Base-by-base conservation (phyloP, 2,888 invertebrate species). In the Eupithecia dodoneata region DNA sequence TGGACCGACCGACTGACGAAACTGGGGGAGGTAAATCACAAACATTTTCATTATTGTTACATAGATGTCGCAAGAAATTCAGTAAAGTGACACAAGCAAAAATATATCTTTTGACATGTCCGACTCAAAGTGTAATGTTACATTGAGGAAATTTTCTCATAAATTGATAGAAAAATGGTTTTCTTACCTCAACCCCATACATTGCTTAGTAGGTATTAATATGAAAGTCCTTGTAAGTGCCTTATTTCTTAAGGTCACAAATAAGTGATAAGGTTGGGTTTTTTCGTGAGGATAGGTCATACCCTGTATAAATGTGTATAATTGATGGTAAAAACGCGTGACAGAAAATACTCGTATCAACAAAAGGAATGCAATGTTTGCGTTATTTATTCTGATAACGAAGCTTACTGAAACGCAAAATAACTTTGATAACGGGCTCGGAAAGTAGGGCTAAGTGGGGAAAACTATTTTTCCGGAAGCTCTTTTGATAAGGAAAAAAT, bases 241-340 rank as follows among this genome's bases (percentile, higher is more conserved):
- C 55, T 63, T 12, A 63, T 6, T 15, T 66, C 66, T 66, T 66
- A 42, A 66, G 66, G 42, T 15, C 66, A 66, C 30, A 42, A 42
- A 42, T 12, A 66, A 13, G 6, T 66, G 66, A 66, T 66, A 66
- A 66, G 66, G 5, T 66, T 66, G 7, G 15, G 0, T 41, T 42
- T 66, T 66, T 66, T 1, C 66, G 66, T 66, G 66, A 42, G 42
- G 42, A 66, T 42, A 69, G 44, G 69, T n/a, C 69, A 45, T 44
- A 78, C 77, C 75, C 72, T 65, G 71, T 76, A 75, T 79, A 69
- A 72, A 80, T 81, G 78, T 79, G 76, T 65, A 78, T 89, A 85
- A 90, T 87, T 86, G 85, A 88, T 89, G 87, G 85, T 78, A 80
- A 83, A 84, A 84, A 84, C 80, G 84, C 86, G 86, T 86, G 85